phyloP scores from a whole-genome alignment of 2,113 vertebrate species.

The Istiophorus platypterus region DNA sequence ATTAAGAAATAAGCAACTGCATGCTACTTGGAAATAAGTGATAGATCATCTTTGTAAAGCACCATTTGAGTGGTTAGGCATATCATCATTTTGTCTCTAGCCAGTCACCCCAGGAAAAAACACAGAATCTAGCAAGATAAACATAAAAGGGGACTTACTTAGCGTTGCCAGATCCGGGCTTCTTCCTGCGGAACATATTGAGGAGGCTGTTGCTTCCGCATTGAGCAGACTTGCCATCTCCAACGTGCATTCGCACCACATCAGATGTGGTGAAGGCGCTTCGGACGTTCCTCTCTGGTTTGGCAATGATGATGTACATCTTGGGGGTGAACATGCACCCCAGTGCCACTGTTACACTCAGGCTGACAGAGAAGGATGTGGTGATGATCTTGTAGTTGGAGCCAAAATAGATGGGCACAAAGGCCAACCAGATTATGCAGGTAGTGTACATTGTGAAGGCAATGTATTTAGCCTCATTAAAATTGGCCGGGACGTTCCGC shows the following conservation, averaged over 20 bases:
- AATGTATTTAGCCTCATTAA: slow-evolving; percentile 99
- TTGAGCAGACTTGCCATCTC: slow-evolving; percentile 92
- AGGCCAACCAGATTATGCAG: slow-evolving; percentile 99
- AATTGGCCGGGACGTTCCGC: slow-evolving; percentile 97
- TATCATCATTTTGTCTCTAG: slow-evolving; percentile 5
- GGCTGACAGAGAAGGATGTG: slow-evolving; percentile 97
- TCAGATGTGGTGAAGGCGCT: slow-evolving; percentile 99
- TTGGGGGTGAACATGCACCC: slow-evolving; percentile 99
- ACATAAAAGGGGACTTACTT: slow-evolving; percentile 89
- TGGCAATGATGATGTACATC: slow-evolving; percentile 99
- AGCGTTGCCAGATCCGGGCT: slow-evolving; percentile 89
- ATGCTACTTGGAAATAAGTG: background rate
- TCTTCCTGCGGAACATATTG: slow-evolving; percentile 98
- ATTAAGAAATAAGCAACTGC: background rate
- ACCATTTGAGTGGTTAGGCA: slow-evolving; percentile 45
- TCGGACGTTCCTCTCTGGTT: slow-evolving; percentile 97
- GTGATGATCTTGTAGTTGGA: slow-evolving; percentile 99
- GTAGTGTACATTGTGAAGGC: slow-evolving; percentile 99
- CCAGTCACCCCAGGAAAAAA: slow-evolving; percentile 13
- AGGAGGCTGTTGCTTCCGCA: slow-evolving; percentile 94
- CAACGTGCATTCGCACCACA: slow-evolving; percentile 98
- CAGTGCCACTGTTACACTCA: slow-evolving; percentile 97
- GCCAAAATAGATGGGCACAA: slow-evolving; percentile 98
- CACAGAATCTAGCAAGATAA: background rate
- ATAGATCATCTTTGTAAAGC: background rate